A percentile compares a stretch with the other conserved stretches of the same genome.
These are phyloP conservation scores for Heliconius sara DNA, from an alignment of 2,888 invertebrate genomes.

Conservation along the genomic window DNA sequence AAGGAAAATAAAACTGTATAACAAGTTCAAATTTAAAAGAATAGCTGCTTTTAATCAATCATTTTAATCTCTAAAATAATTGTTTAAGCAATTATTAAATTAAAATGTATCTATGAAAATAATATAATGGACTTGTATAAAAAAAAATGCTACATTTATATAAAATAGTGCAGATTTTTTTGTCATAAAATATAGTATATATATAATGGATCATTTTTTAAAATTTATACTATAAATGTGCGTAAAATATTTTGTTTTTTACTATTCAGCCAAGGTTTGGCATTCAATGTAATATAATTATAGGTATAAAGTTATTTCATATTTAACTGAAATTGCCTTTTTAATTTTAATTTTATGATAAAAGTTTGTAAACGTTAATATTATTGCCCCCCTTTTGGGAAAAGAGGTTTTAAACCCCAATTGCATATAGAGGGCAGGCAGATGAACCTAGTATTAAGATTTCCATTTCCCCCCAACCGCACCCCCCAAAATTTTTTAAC, in stretches of 20 bases:
- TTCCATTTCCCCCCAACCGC: too few species aligned
- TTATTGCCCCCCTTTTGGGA: too few species aligned
- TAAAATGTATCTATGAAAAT: background rate
- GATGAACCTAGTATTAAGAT: background rate
- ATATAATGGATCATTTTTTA: background rate
- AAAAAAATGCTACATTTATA: background rate
- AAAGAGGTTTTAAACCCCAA: too few species aligned
- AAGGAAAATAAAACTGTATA: background rate
- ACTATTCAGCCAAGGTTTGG: background rate
- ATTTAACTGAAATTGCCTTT: background rate
- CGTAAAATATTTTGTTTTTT: constrained; percentile 15
- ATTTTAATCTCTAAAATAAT: too few species aligned
- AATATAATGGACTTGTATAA: too few species aligned
- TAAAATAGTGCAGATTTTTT: background rate
- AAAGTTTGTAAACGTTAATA: background rate
- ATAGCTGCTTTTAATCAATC: too few species aligned
- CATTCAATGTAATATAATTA: background rate
- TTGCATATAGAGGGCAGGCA: background rate
- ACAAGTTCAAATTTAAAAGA: background rate
- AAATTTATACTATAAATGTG: constrained; percentile 26
- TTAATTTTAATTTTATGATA: background rate
- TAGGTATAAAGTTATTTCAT: background rate
- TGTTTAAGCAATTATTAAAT: too few species aligned
- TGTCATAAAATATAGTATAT: background rate
- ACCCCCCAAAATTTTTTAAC: too few species aligned